A percentile compares a stretch with the other conserved stretches of the same genome.
phyloP scores from a whole-genome alignment of 2,888 invertebrate species.

The Syrphus vitripennis region DNA sequence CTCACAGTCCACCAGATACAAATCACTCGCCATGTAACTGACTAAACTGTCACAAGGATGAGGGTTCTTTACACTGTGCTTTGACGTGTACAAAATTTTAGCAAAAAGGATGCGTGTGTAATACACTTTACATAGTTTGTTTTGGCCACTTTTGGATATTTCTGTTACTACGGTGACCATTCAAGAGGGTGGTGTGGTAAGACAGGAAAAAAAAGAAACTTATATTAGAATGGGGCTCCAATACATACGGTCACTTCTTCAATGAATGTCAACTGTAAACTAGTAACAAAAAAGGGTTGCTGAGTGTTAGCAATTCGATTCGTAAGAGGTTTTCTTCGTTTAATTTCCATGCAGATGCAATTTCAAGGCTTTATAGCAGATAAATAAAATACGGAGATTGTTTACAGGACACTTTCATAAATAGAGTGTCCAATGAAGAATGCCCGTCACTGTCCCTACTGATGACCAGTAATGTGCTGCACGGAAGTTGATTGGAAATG shows the following conservation, averaged over 20 bases:
- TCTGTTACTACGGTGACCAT: constrained; percentile 38
- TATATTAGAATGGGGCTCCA: constrained; percentile 8
- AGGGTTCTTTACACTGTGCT: constrained; percentile 21
- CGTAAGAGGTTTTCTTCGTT: background rate
- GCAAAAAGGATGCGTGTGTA: constrained; percentile 59
- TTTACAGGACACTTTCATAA: too few relatives aligned
- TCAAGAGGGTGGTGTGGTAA: constrained; percentile 48
- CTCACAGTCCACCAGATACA: constrained; percentile 26
- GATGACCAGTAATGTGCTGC: too few relatives aligned
- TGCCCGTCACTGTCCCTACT: too few relatives aligned
- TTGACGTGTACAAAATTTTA: constrained; percentile 13
- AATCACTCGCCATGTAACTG: constrained; percentile 42
- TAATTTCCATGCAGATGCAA: too few relatives aligned
- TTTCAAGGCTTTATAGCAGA: too few relatives aligned
- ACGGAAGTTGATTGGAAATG: too few relatives aligned
- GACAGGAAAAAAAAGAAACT: background rate
- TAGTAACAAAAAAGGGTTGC: constrained; percentile 26
- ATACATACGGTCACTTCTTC: constrained; percentile 29
- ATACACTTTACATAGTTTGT: constrained; percentile 42
- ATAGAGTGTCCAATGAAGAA: too few relatives aligned
- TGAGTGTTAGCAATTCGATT: background rate
- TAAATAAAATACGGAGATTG: too few relatives aligned
- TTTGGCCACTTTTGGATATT: constrained; percentile 43
- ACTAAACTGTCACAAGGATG: constrained; percentile 48
- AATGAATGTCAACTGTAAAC: constrained; percentile 42